Evolutionary conservation across 2,888 invertebrate genomes (phyloP), one percentile per base, ranked within the genome.

Genomic region (Caenorhabditis plicata): DNA sequence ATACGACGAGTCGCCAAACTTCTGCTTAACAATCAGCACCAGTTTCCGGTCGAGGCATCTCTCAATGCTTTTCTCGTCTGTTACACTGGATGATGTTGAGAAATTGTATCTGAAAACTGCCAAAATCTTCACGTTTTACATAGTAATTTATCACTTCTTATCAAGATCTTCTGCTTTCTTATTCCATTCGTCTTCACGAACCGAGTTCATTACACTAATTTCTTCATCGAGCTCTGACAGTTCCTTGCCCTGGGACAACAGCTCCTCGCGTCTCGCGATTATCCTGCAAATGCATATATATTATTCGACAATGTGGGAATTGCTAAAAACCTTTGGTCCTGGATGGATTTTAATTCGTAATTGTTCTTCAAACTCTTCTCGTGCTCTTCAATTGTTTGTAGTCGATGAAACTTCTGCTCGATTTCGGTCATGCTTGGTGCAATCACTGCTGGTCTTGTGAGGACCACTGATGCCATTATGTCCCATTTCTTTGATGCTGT

Each of bases 221-320:
- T 78, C 69, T 19, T 78, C 78, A 38, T 79, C 78, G 32, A 78
- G 48, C 47, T 75, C 73, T 25, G 75, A 74, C 23, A 78, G 61
- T 57, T 75, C 77, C 45, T 75, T 74, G 32, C 78, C 78, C 32
- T 75, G 73, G 15, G 49, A 57, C 17, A 74, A 64, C 22, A 78
- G 43, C 41, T 71, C 51, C 13, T 57, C 63, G 25, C 74, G 62
- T 31, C 65, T 63, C 23, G 57, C 69, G 15, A 79, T 36, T 43
- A 77, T 56, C 47, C 77, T 77, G 48, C 57, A 71, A 56, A 47
- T 17, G 20, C n/a, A 11, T 5, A 8, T 22, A 2, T n/a, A 23
- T 23, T 8, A 23, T 33, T 31, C 26, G 19, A 22, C 29, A 43
- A 22, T 8, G 26, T 13, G 2, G 4, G 22, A 29, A 19, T 20